Base-by-base conservation (phyloP, 2,113 vertebrate species). In the Daphoenositta chrysoptera region DNA sequence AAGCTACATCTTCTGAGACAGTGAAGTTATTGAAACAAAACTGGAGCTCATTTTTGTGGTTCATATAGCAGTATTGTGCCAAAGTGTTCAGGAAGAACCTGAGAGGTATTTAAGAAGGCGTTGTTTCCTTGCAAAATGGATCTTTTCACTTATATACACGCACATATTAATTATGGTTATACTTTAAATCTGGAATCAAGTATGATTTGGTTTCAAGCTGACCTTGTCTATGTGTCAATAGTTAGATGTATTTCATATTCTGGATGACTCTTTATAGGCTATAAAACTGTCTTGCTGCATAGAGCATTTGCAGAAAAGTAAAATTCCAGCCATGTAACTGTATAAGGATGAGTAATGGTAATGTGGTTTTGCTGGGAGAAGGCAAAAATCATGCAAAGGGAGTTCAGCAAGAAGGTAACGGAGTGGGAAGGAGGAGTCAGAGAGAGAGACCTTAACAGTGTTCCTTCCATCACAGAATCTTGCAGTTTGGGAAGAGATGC, bases 271-370 rank as follows among this genome's bases (percentile, higher is more conserved):
- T 83, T 95, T 77, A 83, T 73, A 79, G 48, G 23, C 50, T 92
- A 80, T 96, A 93, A 97, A 97, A 40, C 51, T 92, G 39, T 75
- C 73, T 45, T 87, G 5, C 20, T 80, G 58, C 21, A 15, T 61
- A 89, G 42, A 93, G 22, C 37, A 87, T 72, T 91, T 83, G 94
- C 15, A 70, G 44, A 80, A 94, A 96, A 96, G 76, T 75, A 83
- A 63, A 65, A 48, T 88, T 86, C 56, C 44, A 66, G 65, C 54
- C 65, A 78, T 85, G 42, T 37, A 84, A 91, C 51, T 22, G 1
- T 80, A 30, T 73, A 80, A 83, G 30, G 22, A 31, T 83, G 54
- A 93, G 31, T 70, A 83, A 86, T 8, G 15, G n/a, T 83, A 87
- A 83, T 30, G 53, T 21, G 1, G 9, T 87, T 88, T 92, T 89